Conservation (phyloP, 2,797 vertebrate genomes). For the Neopelma chrysocephalum region DNA sequence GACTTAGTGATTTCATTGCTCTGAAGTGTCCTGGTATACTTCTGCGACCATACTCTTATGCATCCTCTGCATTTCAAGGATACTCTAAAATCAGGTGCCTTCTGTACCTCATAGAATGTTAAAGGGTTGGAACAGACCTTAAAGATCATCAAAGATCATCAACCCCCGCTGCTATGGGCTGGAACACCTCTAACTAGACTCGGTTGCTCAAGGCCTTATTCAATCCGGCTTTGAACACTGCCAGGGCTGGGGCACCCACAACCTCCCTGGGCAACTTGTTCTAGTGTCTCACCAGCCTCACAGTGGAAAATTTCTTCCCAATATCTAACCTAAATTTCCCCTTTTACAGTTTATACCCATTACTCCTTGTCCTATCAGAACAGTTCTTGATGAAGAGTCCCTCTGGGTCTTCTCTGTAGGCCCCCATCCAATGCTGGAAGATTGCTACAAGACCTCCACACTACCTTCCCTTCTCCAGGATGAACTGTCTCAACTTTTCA, state of each 20-base stretch:
- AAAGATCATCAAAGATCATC: background rate
- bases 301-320: background rate
- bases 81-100: background rate
- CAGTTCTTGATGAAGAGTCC: background rate
- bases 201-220: background rate
- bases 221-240: background rate
- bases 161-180: rapidly evolving
- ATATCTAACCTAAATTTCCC: background rate
- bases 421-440: background rate
- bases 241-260: background rate
- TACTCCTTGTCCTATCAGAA: background rate
- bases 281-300: background rate
- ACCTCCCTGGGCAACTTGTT: rapidly evolving
- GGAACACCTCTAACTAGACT: no score
- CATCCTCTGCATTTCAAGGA: background rate
- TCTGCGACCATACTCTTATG: background rate
- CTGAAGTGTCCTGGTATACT: background rate
- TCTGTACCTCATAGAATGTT: background rate
- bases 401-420: rapidly evolving
- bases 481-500: background rate
- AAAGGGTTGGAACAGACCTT: background rate
- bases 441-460: background rate
- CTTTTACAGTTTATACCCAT: background rate
- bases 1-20: background rate
- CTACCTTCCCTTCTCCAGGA: background rate